Base-by-base conservation (phyloP, 37 sponge, comb jelly and placozoan species). In the Halisarca cf. caerulea region DNA sequence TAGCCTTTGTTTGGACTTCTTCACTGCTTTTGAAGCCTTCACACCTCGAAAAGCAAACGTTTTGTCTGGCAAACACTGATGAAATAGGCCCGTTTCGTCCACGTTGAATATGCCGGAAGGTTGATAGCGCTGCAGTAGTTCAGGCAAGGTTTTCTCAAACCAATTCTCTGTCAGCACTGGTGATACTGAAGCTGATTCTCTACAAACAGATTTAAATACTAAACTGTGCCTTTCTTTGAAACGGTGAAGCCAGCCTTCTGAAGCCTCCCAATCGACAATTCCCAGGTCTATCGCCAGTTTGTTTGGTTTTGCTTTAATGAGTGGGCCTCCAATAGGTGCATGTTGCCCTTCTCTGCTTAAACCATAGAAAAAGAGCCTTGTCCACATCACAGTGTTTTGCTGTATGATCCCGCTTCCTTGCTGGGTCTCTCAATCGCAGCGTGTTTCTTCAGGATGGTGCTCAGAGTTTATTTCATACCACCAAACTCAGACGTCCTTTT, bases 171-270 rank as follows among this genome's bases (percentile, higher is more conserved):
- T 55, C 57, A 55, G 11, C 17, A 17, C 11, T 20, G 57, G 57
- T 17, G 57, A 20, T 55, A 55, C 57, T 55, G 57, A 55, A 55
- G 57, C 57, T 20, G 57, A 55, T 17, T 55, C 57, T 55, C 57
- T 17, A 55, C 57, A 55, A 55, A 55, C 17, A 55, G 57, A 20
- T 55, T 62, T 62, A 28, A 62, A 62, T 20, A 62, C 64, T 62
- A 62, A 62, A 28, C 64, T 15, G n/a, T 62, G 64, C 64, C 64
- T 62, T 15, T 62, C 30, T 28, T 62, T 62, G 30, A 62, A 62
- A 8, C 15, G 64, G 64, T 62, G 64, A 7, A 62, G 25, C 64
- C 64, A 62, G 30, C 64, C 64, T n/a, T 62, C 64, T 30, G 64
- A 62, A 7, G 64, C n/a, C 30, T 62, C 64, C 64, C 30, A 30